These are phyloP conservation scores for Chloromyia formosa DNA, from an alignment of 2,888 invertebrate species.

Conservation along the genomic window DNA sequence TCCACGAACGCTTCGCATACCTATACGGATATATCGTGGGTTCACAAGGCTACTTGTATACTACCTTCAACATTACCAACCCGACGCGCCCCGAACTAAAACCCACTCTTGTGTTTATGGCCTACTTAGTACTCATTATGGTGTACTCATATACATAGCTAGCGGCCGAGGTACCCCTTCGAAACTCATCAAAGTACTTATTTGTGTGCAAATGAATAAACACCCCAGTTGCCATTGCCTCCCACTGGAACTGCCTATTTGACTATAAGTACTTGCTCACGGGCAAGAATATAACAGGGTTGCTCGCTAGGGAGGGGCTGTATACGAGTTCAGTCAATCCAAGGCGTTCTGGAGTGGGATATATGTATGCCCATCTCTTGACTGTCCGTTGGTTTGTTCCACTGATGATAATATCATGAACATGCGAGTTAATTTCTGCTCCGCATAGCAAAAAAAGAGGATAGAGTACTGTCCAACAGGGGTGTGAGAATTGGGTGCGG, in stretches of 20 bases:
- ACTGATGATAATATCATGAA: conserved; percentile 30
- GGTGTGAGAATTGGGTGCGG: background rate
- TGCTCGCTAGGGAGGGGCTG: too few species aligned
- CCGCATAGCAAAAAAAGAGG: conserved; percentile 19
- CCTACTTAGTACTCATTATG: conserved; percentile 40
- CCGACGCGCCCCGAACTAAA: background rate
- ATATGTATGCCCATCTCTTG: background rate
- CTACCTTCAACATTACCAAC: background rate
- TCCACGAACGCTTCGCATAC: background rate
- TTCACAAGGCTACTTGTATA: background rate
- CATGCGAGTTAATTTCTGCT: conserved; percentile 29
- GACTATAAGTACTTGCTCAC: conserved; percentile 14
- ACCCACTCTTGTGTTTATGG: conserved; percentile 7
- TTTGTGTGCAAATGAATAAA: conserved; percentile 43
- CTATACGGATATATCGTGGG: background rate
- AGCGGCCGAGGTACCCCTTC: conserved; percentile 14
- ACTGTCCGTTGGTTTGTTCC: conserved; percentile 23
- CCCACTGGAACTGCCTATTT: conserved; percentile 35
- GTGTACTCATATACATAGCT: conserved; percentile 15
- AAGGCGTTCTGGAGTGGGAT: background rate
- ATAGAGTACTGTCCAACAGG: background rate
- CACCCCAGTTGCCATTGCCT: conserved; percentile 17
- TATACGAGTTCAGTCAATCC: too few species aligned
- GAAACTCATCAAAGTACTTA: conserved; percentile 35
- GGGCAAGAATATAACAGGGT: conserved; percentile 8